Evolutionary conservation across 2,888 invertebrate genomes (phyloP), one percentile per base, ranked within the genome.

Genomic region (Leptinotarsa haldemani): DNA sequence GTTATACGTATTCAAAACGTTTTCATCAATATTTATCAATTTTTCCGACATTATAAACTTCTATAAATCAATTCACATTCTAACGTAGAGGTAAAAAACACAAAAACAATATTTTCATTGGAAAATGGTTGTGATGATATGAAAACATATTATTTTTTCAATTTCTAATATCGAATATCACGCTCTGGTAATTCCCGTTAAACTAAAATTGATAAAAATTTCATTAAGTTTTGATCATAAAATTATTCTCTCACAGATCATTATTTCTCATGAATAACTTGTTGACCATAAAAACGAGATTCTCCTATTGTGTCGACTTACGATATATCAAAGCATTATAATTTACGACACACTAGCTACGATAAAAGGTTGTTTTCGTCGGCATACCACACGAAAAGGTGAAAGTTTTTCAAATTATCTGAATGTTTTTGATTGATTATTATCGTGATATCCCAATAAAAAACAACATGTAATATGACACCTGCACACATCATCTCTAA

Each of bases 371-470:
- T 30, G 13, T 61, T n/a, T 40, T 30, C 16, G 61, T 61, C n/a
- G 61, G 61, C 61, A 61, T 61, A 61, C 61, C 61, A 30, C 61
- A 56, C 13, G 1, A 68, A 64, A 22, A 64, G 64, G 70, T 64
- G 48, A 63, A 53, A 64, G 61, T 61, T 61, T 61, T 16, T 56
- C 61, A 61, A 61, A 25, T 15, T 61, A 61, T 30, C 61, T 16
- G 5, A 61, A 61, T 22, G 61, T 61, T 61, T 61, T 61, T 30
- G 61, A 65, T 48, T 50, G 47, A 65, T 65, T 50, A 65, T 65
- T 48, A 65, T 53, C 66, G 48, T 66, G 66, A 52, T 53, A 50
- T 20, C 48, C 25, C 30, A 16, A 25, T 30, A 30, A 30, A 25
- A 65, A 18, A 15, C 3, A 66, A 16, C 50, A 48, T 66, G 52